A percentile compares a stretch with the other conserved stretches of the same genome.
Conservation (phyloP, 2,113 vertebrate genomes). For the Brachyhypopomus gauderio region DNA sequence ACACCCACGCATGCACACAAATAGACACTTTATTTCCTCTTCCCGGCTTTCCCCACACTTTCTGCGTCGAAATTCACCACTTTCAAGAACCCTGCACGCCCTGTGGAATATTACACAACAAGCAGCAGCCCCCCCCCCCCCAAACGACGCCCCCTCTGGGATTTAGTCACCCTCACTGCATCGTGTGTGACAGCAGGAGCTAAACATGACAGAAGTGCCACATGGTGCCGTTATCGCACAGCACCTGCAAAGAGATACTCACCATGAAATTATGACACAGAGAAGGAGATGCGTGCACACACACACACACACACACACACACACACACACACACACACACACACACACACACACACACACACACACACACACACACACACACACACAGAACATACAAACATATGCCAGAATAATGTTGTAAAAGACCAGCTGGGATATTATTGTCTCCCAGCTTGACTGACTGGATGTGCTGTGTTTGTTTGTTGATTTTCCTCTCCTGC, state of each 20-base stretch:
- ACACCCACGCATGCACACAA: constrained; percentile 3
- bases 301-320: neutral
- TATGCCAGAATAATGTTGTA: neutral
- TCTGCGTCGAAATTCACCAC: constrained; percentile 15
- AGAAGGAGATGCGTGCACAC: neutral
- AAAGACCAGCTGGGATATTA: constrained; percentile 30
- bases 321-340: neutral
- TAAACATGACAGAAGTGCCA: neutral
- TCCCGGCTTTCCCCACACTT: neutral
- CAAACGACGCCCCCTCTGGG: no score
- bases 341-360: constrained; percentile 18
- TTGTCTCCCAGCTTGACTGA: constrained; percentile 40
- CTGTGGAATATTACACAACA: neutral
- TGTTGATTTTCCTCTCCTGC: neutral
- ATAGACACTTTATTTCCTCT: neutral
- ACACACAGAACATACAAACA: constrained; percentile 4
- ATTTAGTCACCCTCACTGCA: neutral
- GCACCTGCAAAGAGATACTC: neutral
- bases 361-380: neutral
- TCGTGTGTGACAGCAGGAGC: neutral
- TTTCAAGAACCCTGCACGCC: neutral
- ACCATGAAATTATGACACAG: constrained; percentile 31
- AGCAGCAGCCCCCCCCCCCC: neutral
- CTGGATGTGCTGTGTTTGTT: neutral
- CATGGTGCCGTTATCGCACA: neutral